Conservation (phyloP, 1,140 invertebrate genomes). For the Drosophila truncata region DNA sequence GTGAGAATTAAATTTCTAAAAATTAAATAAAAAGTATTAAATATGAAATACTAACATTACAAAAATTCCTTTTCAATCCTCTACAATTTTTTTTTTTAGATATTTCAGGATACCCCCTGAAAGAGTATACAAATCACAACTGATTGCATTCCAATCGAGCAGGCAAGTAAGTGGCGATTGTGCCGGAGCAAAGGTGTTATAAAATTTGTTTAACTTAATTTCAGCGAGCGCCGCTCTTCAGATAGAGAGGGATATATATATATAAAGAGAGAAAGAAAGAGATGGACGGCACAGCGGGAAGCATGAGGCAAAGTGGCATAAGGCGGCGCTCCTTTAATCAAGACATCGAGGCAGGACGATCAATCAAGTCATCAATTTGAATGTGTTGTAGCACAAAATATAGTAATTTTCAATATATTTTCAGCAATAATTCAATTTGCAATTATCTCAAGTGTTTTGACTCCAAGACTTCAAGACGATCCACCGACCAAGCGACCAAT, state of each 20-base stretch:
- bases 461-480: constrained; percentile 53
- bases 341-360: constrained; percentile 67
- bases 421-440: constrained; percentile 84
- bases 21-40: too few species aligned
- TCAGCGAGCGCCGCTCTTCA: constrained; percentile 66
- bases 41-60: background rate
- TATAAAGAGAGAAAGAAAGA: background rate
- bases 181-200: constrained; percentile 82
- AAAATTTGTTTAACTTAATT: constrained; percentile 85
- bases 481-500: constrained; percentile 22
- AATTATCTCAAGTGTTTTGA: constrained; percentile 83
- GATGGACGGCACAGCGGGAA: constrained; percentile 37
- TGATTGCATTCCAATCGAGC: constrained; percentile 75
- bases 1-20: too few species aligned
- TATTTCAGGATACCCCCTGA: background rate
- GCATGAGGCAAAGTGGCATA: background rate
- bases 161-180: constrained; percentile 65
- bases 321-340: constrained; percentile 77
- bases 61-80: too few species aligned
- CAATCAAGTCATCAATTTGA: constrained; percentile 84
- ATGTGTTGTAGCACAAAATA: constrained; percentile 82
- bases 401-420: constrained; percentile 84
- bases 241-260: background rate
- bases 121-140: constrained; percentile 40
- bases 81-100: background rate